Conservation (phyloP, 2,797 vertebrate genomes). For the Harpagifer antarcticus region DNA sequence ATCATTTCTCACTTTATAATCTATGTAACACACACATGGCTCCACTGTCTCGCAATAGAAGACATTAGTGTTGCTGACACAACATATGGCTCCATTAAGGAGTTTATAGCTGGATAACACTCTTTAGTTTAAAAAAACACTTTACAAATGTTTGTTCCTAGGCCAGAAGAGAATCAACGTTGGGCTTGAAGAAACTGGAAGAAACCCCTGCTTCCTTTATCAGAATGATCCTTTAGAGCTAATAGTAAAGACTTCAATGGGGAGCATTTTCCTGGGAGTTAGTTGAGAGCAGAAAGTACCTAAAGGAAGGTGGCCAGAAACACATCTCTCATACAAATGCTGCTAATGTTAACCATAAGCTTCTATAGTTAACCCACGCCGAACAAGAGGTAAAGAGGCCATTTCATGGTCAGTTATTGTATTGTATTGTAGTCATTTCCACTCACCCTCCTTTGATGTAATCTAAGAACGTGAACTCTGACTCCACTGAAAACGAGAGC, state of each 20-base stretch:
- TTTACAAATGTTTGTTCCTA: too few species aligned
- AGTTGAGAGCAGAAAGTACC: background rate
- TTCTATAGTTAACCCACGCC: too few species aligned
- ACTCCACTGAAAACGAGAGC: constrained; percentile 94
- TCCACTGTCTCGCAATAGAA: too few species aligned
- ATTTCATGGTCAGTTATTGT: constrained; percentile 11
- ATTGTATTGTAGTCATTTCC: background rate
- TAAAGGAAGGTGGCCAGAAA: background rate
- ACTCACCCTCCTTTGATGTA: constrained; percentile 98
- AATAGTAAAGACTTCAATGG: background rate
- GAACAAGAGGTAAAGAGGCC: background rate
- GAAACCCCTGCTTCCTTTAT: background rate
- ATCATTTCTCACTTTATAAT: too few species aligned
- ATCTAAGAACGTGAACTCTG: constrained; percentile 95
- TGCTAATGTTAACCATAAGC: background rate
- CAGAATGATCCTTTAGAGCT: background rate
- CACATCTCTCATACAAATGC: background rate
- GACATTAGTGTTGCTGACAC: too few species aligned
- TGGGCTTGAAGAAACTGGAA: too few species aligned
- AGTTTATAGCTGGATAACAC: too few species aligned
- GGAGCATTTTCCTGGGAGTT: background rate
- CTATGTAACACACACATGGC: too few species aligned
- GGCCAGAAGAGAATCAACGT: too few species aligned
- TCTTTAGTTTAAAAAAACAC: too few species aligned
- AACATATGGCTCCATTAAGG: too few species aligned